Base-by-base conservation (phyloP, 2,888 invertebrate genomes). In the Anticlea derivata region DNA sequence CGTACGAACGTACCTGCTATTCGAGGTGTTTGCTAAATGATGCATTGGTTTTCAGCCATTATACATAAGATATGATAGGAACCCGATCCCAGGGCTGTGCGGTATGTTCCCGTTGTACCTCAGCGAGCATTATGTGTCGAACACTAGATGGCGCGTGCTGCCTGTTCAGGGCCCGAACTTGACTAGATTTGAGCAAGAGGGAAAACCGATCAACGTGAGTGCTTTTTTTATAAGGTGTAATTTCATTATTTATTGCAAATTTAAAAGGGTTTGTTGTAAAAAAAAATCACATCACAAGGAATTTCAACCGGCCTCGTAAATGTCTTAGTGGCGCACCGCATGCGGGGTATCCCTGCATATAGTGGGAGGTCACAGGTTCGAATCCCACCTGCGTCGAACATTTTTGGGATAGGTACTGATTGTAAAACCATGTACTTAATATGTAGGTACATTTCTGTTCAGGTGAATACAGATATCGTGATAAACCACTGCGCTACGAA, bases 401-500 rank as follows among this genome's bases (percentile, higher is more conserved):
- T n/a, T n/a, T n/a, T n/a, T n/a, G n/a, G n/a, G n/a, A n/a, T n/a
- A n/a, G n/a, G n/a, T n/a, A n/a, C n/a, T n/a, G n/a, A n/a, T n/a
- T n/a, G n/a, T n/a, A n/a, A n/a, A n/a, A n/a, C n/a, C n/a, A n/a
- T n/a, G n/a, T n/a, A n/a, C n/a, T n/a, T 17, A 17, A 17, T 4
- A 17, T 17, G 2, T 17, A 3, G 2, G 4, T 17, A 17, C 2
- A 17, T 24, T 45, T 52, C 23, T n/a, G 8, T 35, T 38, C 73
- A 90, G 90, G 83, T 86, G 29, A 89, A 90, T 59, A 75, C 76
- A 58, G 87, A 90, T 58, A 58, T 89, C 27, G 60, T 90, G 35
- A 70, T 90, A 60, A 90, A 90, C 63, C 89, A 90, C 64, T 89
- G 88, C 59, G 76, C 87, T 20, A 88, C 90, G 26, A 90, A 90